A percentile compares a stretch with the other conserved stretches of the same genome.
phyloP scores from a whole-genome alignment of 1,140 invertebrate species.

The Dysdera silvatica region DNA sequence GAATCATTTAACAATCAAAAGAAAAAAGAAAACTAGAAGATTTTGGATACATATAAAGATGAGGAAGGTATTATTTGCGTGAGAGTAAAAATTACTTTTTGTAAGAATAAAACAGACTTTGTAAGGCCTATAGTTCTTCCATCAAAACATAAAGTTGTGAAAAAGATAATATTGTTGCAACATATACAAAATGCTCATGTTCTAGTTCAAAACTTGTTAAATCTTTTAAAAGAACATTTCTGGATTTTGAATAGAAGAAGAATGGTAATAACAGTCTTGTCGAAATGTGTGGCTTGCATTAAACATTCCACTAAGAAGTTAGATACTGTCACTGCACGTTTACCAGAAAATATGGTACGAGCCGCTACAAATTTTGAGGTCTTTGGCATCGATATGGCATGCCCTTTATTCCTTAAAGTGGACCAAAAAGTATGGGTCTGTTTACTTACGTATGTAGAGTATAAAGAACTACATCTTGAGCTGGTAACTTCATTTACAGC shows the following conservation, averaged over 20 bases:
- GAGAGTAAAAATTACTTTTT: too few species aligned
- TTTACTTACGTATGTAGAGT: neutral
- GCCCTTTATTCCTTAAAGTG: constrained; percentile 35
- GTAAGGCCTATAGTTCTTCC: too few species aligned
- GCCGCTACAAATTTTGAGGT: constrained; percentile 37
- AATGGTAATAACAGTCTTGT: neutral
- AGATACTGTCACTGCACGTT: neutral
- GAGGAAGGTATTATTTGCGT: too few species aligned
- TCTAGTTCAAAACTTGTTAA: too few species aligned
- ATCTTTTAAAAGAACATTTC: neutral
- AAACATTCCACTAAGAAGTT: neutral
- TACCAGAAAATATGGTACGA: constrained; percentile 34
- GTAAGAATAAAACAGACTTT: too few species aligned
- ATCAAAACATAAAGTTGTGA: too few species aligned
- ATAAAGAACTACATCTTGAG: constrained; percentile 36
- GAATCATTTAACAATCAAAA: too few species aligned
- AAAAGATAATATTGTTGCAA: too few species aligned
- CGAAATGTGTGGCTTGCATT: neutral
- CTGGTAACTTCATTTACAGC: too few species aligned
- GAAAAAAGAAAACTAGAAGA: too few species aligned
- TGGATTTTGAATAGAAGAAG: neutral
- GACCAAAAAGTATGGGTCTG: neutral
- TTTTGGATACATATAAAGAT: too few species aligned
- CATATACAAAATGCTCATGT: too few species aligned
- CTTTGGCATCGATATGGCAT: constrained; percentile 38